Base-by-base conservation (phyloP, 2,113 vertebrate species). In the Chloroceryle aenea region DNA sequence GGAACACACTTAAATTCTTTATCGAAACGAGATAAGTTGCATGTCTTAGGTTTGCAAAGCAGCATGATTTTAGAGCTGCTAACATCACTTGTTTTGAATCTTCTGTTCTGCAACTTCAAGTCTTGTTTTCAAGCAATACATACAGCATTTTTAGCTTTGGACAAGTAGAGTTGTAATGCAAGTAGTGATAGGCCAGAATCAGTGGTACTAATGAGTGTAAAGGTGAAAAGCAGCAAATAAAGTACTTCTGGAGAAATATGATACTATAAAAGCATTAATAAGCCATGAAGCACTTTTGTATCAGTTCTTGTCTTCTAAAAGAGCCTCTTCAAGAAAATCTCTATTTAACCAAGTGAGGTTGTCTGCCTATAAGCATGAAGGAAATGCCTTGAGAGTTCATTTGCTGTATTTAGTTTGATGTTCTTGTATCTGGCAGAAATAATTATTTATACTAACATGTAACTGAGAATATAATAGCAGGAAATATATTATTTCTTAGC, bases 401-500 rank as follows among this genome's bases (percentile, higher is more conserved):
- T 84, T 74, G 64, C 81, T 90, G 32, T 43, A 64, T 89, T 88
- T 76, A 45, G 61, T 93, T 75, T 77, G 73, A 90, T 62, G 42
- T 89, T 95, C 30, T 43, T 87, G 18, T 84, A 76, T 53, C 64
- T 0, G 2, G 66, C 92, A 85, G 53, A 82, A 82, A 30, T 77
- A 79, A 90, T 48, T 73, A 87, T 59, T 92, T 87, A 90, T 88
- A 92, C 69, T 80, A 75, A 91, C 36, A 22, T 93, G 74, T 93
- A 95, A 93, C 62, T 80, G 74, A 97, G 84, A 74, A 26, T 86
- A 69, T 85, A 80, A 63, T 77, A 96, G 73, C 76, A 91, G 69
- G 89, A 96, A 91, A 83, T 68, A 34, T 7, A 47, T 72, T 89
- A 78, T 95, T 95, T 86, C 80, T 82, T 95, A 90, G 79, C 91